Conservation (phyloP, 1,140 invertebrate species). For the Nautilus pompilius region DNA sequence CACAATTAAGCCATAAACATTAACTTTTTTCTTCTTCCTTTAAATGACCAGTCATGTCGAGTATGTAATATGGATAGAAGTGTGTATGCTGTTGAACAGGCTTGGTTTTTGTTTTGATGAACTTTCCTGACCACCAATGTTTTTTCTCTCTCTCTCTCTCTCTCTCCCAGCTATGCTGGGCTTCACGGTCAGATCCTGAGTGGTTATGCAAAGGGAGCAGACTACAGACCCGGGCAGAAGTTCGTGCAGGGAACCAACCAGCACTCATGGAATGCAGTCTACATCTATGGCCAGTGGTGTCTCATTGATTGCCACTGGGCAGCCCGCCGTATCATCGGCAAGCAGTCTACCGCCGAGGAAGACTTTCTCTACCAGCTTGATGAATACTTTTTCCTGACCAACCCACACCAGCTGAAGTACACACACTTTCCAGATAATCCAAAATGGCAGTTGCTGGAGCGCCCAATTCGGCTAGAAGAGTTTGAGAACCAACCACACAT, state of each 20-base stretch:
- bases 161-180: constrained; percentile 49
- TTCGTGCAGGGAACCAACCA: constrained; percentile 49
- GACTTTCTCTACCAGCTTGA: constrained; percentile 53
- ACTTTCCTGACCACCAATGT: neutral
- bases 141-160: neutral
- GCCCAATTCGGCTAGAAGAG: constrained; percentile 43
- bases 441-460: constrained; percentile 53
- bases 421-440: constrained; percentile 54
- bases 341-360: constrained; percentile 45
- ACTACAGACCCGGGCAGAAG: constrained; percentile 54
- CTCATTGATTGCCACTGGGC: constrained; percentile 56
- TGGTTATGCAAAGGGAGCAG: constrained; percentile 56
- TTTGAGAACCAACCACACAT: constrained; percentile 56
- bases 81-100: no score
- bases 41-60: no score
- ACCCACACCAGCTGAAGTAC: constrained; percentile 54
- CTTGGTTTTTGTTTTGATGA: no score
- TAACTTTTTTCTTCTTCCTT: no score
- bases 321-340: constrained; percentile 52
- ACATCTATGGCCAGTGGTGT: constrained; percentile 54
- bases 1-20: no score
- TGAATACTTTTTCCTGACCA: constrained; percentile 54
- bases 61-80: no score
- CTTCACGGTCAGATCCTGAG: constrained; percentile 54
- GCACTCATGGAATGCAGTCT: constrained; percentile 55